Evolutionary conservation across 2,113 vertebrate genomes (phyloP), one percentile per base, ranked within the genome.

Genomic region (Pristiophorus japonicus): DNA sequence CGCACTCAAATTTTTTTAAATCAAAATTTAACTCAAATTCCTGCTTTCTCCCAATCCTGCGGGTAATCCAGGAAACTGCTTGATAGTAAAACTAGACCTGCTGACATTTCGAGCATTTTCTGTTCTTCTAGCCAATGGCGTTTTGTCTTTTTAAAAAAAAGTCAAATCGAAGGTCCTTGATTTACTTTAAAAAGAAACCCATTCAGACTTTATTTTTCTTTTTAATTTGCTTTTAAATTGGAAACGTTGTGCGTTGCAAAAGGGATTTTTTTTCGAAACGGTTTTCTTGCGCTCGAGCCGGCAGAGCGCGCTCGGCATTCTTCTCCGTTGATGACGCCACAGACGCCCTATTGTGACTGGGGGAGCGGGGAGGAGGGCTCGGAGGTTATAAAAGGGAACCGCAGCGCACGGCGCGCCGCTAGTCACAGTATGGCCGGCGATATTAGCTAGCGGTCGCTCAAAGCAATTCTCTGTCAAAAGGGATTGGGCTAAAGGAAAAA

Each of bases 351-450:
- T 18, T 0, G 0, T 3, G 0, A 0, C 7, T 62, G 3, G 0
- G 0, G 0, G 0, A 96, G 96, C 97, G 96, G 55, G 3, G 0
- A 0, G 0, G 0, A 96, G 96, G 97, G 96, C 8, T 0, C 0
- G 3, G 55, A 0, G 0, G 0, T 0, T 97, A 99, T 99, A 99
- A 98, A 98, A 91, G 0, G 18, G 16, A 95, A 34, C 96, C 96
- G 96, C 97, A 96, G 96, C 95, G 96, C n/a, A 10, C 66, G 0
- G 0, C 0, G 73, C 95, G 88, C 97, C 95, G 98, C 98, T 99
- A 45, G 98, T 97, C 99, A 99, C 99, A 99, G 99, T 99, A 99
- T 99, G 99, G 99, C 99, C 98, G 99, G 99, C 98, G 99, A 99
- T 97, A 99, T 99, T 99, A 99, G 99, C 99, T 99, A 99, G 99